Evolutionary conservation across 2,888 invertebrate species (phyloP).

Genomic region (Lasioglossum malachurum): DNA sequence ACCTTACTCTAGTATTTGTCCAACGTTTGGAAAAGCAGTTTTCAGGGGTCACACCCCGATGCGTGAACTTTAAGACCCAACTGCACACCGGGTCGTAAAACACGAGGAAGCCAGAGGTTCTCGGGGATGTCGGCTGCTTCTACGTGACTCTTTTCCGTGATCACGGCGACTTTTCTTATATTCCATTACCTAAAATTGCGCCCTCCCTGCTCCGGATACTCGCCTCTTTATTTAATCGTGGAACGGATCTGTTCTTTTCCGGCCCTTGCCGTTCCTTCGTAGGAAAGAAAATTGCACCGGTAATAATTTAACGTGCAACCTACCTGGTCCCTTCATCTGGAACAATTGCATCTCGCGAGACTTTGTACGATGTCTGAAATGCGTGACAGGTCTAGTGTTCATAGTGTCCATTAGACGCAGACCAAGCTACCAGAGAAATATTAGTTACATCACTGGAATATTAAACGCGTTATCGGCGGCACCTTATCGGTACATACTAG

Average conservation of each 20-base stretch:
- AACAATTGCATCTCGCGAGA: neutral
- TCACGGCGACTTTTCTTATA: constrained; percentile 15
- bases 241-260: neutral
- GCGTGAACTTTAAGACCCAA: neutral
- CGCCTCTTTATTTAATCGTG: constrained; percentile 18
- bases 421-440: neutral
- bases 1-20: neutral
- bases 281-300: neutral
- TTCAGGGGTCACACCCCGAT: neutral
- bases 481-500: neutral
- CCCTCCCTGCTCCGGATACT: neutral
- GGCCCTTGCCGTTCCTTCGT: neutral
- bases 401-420: neutral
- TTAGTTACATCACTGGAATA: neutral
- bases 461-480: neutral
- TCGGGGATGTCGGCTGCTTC: neutral
- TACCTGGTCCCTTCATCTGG: neutral
- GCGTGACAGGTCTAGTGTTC: no score
- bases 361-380: neutral
- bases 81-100: neutral
- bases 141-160: constrained; percentile 44
- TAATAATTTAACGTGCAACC: neutral
- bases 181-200: constrained; percentile 22
- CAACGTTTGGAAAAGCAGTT: neutral
- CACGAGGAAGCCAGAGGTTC: neutral